A percentile compares a stretch with the other conserved stretches of the same genome.
phyloP scores from a whole-genome alignment of 2,113 vertebrate species.

The Triplophysa siluroides region DNA sequence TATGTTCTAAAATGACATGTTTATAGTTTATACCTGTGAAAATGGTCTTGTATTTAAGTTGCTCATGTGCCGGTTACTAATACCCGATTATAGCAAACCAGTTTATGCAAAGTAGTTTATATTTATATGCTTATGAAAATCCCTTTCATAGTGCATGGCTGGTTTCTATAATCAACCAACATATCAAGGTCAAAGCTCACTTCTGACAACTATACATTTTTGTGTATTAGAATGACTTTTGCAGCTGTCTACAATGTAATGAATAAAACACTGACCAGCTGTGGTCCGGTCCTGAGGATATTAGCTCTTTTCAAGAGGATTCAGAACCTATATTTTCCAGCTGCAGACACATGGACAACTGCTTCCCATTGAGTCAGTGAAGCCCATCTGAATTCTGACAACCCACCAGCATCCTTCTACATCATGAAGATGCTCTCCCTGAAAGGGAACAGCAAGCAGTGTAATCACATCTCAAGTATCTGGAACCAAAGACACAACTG shows the following conservation, averaged over 20 bases:
- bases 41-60: background rate
- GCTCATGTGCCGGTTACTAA: background rate
- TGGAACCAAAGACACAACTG: no score
- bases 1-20: background rate
- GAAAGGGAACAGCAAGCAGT: background rate
- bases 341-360: constrained; percentile 2
- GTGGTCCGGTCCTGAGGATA: constrained; percentile 1
- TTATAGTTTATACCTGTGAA: no score
- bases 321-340: constrained; percentile 1
- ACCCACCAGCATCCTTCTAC: constrained; percentile 12
- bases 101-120: background rate
- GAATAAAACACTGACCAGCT: constrained; percentile 21
- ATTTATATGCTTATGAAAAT: background rate
- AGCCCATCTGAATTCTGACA: background rate
- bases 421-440: constrained; percentile 17
- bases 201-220: background rate
- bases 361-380: background rate
- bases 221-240: no score
- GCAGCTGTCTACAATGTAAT: constrained; percentile 5
- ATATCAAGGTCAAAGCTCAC: background rate
- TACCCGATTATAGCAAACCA: background rate
- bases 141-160: background rate
- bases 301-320: background rate
- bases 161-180: background rate
- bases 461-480: constrained; percentile 7